Percentiles rank a stretch among this genome's conserved stretches.
Conservation (phyloP, 2,888 invertebrate species). For the Busseola fusca region DNA sequence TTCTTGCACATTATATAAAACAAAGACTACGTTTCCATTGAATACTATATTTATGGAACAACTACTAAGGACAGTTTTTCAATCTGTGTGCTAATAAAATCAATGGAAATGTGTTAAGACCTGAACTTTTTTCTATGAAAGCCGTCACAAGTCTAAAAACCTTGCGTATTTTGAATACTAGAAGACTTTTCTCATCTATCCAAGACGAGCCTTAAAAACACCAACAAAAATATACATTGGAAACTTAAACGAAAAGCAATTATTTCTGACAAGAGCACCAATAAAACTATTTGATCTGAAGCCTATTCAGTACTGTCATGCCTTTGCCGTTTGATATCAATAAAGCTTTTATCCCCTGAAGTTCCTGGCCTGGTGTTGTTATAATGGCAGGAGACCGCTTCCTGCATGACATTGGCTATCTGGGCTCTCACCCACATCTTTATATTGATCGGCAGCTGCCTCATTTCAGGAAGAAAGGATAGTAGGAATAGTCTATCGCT, state of each 20-base stretch:
- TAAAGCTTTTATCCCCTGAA: slow-evolving; percentile 56
- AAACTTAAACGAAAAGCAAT: slow-evolving; percentile 43
- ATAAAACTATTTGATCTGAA: slow-evolving; percentile 14
- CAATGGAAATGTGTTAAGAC: not conserved
- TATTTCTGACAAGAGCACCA: slow-evolving; percentile 39
- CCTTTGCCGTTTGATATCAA: slow-evolving; percentile 68
- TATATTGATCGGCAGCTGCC: slow-evolving; percentile 79
- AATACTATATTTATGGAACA: not conserved
- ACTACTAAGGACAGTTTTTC: not conserved
- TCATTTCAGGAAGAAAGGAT: slow-evolving; percentile 84
- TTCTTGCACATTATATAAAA: not conserved
- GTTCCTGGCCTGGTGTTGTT: slow-evolving; percentile 71
- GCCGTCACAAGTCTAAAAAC: not conserved
- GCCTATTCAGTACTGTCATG: slow-evolving; percentile 69
- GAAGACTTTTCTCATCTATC: not conserved
- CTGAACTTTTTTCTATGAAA: slow-evolving; percentile 7
- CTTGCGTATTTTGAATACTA: not conserved
- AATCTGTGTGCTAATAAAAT: not conserved
- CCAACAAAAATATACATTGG: slow-evolving; percentile 40
- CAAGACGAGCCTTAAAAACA: not conserved
- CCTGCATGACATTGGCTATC: slow-evolving; percentile 85
- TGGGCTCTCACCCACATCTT: slow-evolving; percentile 86
- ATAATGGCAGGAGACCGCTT: slow-evolving; percentile 79
- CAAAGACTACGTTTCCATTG: not conserved
- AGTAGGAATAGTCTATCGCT: slow-evolving; percentile 81